These are phyloP conservation scores for Rhagonycha fulva DNA, from an alignment of 2,888 invertebrate species.

Conservation along the genomic window DNA sequence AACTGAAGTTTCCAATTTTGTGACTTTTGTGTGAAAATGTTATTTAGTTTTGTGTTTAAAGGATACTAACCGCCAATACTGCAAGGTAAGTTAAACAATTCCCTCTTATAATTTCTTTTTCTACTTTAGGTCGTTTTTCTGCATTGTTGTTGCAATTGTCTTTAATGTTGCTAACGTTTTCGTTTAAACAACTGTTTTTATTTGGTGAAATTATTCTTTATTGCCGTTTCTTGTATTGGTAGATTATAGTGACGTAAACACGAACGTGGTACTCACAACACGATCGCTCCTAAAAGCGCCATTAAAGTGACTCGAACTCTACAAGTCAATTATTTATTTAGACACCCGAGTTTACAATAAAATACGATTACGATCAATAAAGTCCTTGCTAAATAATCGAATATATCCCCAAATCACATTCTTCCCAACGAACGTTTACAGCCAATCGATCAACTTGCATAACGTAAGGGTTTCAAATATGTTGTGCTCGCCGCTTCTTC, in stretches of 20 bases:
- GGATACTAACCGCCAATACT: not conserved
- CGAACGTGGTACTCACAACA: not conserved
- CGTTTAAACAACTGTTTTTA: not conserved
- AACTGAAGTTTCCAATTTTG: not conserved
- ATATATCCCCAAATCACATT: not conserved
- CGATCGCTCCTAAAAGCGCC: not conserved
- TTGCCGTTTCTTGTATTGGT: not conserved
- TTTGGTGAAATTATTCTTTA: not conserved
- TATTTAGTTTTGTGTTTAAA: not conserved
- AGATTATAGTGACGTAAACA: not conserved
- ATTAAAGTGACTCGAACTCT: not conserved
- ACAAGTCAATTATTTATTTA: not conserved
- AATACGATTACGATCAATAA: not conserved
- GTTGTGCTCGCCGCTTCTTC: not conserved
- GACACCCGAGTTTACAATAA: not conserved
- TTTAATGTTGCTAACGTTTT: not conserved
- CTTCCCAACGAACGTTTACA: not conserved
- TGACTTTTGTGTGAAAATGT: slow-evolving; percentile 8
- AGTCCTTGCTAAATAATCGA: not conserved
- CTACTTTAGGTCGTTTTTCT: not conserved
- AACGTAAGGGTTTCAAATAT: not conserved
- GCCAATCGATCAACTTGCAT: not conserved
- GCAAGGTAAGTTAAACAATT: not conserved
- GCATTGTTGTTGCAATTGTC: not conserved
- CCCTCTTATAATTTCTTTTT: not conserved